These are phyloP conservation scores for Chironomus striatipennis DNA, from an alignment of 1,140 invertebrate species.

Conservation along the genomic window DNA sequence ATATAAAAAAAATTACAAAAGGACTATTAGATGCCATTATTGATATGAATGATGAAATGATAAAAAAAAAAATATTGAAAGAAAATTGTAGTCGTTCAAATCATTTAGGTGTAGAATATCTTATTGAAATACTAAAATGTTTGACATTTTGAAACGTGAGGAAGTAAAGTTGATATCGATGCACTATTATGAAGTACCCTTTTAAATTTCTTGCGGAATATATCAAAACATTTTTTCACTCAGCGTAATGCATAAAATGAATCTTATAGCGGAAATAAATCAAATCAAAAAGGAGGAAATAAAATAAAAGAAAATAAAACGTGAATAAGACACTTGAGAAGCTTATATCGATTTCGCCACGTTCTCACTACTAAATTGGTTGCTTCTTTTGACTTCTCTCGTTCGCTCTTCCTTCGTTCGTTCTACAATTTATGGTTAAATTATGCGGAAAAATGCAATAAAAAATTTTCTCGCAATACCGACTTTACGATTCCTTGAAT, in stretches of 20 bases:
- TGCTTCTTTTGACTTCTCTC: neutral
- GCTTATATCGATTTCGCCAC: conserved; percentile 11
- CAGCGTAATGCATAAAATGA: neutral
- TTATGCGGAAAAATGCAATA: conserved; percentile 23
- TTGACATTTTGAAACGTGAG: too few species aligned
- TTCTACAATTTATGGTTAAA: conserved; percentile 21
- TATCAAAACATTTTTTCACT: too few species aligned
- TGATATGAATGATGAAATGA: too few species aligned
- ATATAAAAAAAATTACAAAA: too few species aligned
- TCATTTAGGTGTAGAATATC: too few species aligned
- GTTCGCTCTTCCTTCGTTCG: neutral
- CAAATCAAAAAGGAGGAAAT: neutral
- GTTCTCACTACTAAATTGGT: neutral
- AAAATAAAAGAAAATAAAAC: neutral
- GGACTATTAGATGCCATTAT: too few species aligned
- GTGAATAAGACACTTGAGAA: conserved; percentile 7
- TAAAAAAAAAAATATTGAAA: too few species aligned
- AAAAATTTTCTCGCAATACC: conserved; percentile 16
- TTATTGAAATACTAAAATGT: too few species aligned
- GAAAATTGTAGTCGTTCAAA: too few species aligned
- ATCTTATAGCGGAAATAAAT: conserved; percentile 1
- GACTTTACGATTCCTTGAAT: neutral
- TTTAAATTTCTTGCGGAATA: too few species aligned
- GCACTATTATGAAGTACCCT: too few species aligned
- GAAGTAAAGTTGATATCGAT: too few species aligned